Conservation (phyloP, 2,797 vertebrate species). For the Kryptolebias ocellatus region DNA sequence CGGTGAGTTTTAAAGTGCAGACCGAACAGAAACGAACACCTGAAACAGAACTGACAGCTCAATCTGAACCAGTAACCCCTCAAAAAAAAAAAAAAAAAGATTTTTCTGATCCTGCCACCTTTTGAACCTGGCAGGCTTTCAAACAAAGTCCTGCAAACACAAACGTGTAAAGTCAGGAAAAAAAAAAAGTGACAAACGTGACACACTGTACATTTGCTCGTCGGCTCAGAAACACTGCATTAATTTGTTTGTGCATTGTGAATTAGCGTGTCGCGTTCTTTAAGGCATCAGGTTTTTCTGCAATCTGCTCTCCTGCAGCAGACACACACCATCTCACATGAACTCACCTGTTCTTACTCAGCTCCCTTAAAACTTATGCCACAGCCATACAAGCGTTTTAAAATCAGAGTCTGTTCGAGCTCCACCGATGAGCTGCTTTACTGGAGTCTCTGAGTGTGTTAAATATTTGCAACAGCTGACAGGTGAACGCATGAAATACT, state of each 20-base stretch:
- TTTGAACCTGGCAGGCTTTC: slow-evolving; percentile 10
- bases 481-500: slow-evolving; percentile 1
- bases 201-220: background rate
- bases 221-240: slow-evolving; percentile 11
- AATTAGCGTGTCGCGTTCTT: slow-evolving; percentile 51
- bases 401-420: slow-evolving; percentile 28
- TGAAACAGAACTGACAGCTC: slow-evolving; percentile 12
- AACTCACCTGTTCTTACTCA: background rate
- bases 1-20: slow-evolving; percentile 27
- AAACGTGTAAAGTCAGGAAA: slow-evolving; percentile 9
- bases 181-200: slow-evolving; percentile 13
- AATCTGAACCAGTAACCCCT: background rate
- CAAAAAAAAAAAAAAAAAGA: background rate
- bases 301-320: slow-evolving; percentile 45
- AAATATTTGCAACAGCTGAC: slow-evolving; percentile 17
- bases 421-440: slow-evolving; percentile 13
- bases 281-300: slow-evolving; percentile 73
- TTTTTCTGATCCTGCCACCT: background rate
- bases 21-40: slow-evolving; percentile 10
- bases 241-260: slow-evolving; percentile 14
- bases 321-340: slow-evolving; percentile 47
- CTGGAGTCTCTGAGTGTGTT: slow-evolving; percentile 22
- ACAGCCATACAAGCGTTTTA: background rate
- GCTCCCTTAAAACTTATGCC: slow-evolving; percentile 1
- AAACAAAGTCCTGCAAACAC: background rate